Evolutionary conservation across 2,797 vertebrate species (phyloP), one percentile per base, ranked within the genome.

Genomic region (Dromococcyx pavoninus): DNA sequence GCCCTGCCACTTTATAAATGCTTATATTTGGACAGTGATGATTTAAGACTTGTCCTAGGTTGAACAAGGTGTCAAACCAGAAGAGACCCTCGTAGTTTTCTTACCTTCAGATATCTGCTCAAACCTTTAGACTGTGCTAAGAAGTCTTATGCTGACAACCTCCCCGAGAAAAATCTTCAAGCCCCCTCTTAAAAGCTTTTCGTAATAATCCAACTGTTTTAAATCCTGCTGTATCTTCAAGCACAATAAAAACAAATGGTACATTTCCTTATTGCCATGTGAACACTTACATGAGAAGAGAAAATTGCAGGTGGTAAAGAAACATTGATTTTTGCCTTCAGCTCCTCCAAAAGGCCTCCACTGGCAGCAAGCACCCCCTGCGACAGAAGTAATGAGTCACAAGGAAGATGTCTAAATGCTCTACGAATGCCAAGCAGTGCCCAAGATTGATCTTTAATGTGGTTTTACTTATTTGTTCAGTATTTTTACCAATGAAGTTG

Each of bases 351-450:
- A 21, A 96, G 39, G 33, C 7, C 12, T 1, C 44, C 9, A 3
- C 93, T 95, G 57, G 48, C 57, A 16, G 30, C 16, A 1, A 95
- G 74, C 54, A 96, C 86, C 1, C 17, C 44, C 97, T 97, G 83
- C 33, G 88, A 82, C 6, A 75, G 41, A 62, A 82, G n/a, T 10
- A 19, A 17, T 0, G 12, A 65, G 58, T 33, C 46, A 85, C 57
- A 79, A 44, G 32, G 33, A 53, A 27, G 33, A 5, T 13, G 32
- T 7, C 51, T 57, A 66, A 21, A 60, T 10, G 18, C 25, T 30
- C 57, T 6, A 25, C 25, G 58, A 1, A 39, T 22, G 30, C 10
- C 54, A 66, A 24, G 30, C 8, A 7, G 11, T 4, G 16, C 10
- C 37, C 58, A 64, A 25, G 19, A 39, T 3, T 13, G 9, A 9